Conservation (phyloP, 2,113 vertebrate genomes). For the Phasianus colchicus region DNA sequence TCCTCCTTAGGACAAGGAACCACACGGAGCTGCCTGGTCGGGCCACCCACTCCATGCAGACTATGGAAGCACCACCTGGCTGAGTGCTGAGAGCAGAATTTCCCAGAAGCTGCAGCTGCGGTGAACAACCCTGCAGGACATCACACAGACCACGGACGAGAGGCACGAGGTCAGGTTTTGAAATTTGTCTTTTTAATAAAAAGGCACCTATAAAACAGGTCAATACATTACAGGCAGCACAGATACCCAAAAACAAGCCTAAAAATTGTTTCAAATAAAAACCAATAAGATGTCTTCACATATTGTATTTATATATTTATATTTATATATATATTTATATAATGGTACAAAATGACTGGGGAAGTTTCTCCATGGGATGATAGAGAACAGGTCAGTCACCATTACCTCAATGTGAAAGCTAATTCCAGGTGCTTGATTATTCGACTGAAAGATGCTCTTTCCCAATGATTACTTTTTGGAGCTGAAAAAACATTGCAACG, state of each 20-base stretch:
- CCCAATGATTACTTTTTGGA: neutral
- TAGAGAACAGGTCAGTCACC: slow-evolving; percentile 63
- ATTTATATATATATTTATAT: slow-evolving; percentile 87
- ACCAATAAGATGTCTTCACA: slow-evolving; percentile 84
- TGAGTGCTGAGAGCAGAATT: accelerated
- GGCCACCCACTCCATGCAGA: accelerated
- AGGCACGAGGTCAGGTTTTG: slow-evolving; percentile 54
- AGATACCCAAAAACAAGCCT: slow-evolving; percentile 87
- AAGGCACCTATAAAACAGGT: slow-evolving; percentile 89
- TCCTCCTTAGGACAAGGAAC: accelerated
- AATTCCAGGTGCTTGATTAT: slow-evolving; percentile 46
- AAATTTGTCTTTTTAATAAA: slow-evolving; percentile 85
- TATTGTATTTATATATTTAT: slow-evolving; percentile 88
- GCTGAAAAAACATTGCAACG: neutral
- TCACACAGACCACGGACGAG: neutral
- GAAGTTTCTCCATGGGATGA: slow-evolving; percentile 67
- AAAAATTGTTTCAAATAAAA: slow-evolving; percentile 88
- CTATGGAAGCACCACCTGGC: accelerated
- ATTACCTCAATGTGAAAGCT: slow-evolving; percentile 53
- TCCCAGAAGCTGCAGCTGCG: neutral
- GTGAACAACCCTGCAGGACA: neutral
- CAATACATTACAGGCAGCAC: slow-evolving; percentile 88
- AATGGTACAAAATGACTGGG: slow-evolving; percentile 86
- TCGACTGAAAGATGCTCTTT: neutral
- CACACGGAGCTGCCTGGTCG: accelerated